Base-by-base conservation (phyloP, 1,140 invertebrate genomes). In the Micrasema longulum region DNA sequence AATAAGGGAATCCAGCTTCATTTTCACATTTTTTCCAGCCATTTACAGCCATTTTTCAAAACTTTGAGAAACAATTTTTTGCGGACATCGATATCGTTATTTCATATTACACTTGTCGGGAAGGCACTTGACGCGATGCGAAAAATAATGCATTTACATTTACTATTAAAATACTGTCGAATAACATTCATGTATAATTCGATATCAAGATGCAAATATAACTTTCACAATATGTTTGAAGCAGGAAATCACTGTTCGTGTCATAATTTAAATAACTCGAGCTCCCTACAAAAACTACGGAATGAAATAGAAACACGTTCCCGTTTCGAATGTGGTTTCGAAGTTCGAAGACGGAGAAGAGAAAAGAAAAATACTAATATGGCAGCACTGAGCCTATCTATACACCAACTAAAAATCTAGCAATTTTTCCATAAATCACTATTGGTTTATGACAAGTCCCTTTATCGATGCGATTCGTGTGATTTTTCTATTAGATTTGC, bases 1-100 rank as follows among this genome's bases (percentile, higher is more conserved):
- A 88, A 79, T 81, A 86, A 2, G 86, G 83, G 79, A 87, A 88
- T 38, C 87, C 87, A 18, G 82, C 84, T 79, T 87, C 85, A 78
- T 87, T 86, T 81, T 88, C 87, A 60, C 80, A 67, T 78, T 85
- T 85, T 74, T 79, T 82, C 80, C 81, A 85, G 65, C 74, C 77
- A 53, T 62, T 71, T 35, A 41, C 6, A 36, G 68, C 53, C 68
- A 69, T 69, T 31, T 31, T 31, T 31, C 26, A 31, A 31, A 31
- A 31, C 2, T 2, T 31, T 31, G 2, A 4, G 26, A 31, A 31
- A 31, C 26, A 7, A 31, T 31, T 31, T 4, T 31, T n/a, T n/a
- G n/a, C 26, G 26, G 26, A 7, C 7, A 31, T 31, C 7, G 7
- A 31, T 31, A n/a, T n/a, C n/a, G n/a, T n/a, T n/a, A n/a, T 31